phyloP scores from a whole-genome alignment of 2,113 vertebrate species.

The Glaucomys volans region DNA sequence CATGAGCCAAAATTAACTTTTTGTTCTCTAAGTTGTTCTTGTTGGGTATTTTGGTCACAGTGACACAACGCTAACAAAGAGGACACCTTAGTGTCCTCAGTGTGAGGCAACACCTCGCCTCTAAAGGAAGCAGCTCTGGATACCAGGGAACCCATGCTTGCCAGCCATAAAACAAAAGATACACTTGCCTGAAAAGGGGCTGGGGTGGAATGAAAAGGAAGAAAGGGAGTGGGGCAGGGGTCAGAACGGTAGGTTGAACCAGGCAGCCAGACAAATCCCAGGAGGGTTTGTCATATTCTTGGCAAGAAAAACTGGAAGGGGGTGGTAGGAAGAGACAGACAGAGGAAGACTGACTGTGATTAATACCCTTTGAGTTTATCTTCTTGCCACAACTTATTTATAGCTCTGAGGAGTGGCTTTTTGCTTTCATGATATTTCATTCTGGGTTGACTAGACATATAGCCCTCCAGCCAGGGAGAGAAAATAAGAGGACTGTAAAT shows the following conservation, averaged over 20 bases:
- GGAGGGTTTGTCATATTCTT: not conserved
- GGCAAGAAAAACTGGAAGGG: not conserved
- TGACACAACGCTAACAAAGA: not conserved
- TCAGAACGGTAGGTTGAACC: not conserved
- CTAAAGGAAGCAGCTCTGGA: not conserved
- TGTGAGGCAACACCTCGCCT: not conserved
- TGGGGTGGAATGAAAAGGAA: not conserved
- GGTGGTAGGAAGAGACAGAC: not conserved
- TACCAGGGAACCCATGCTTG: not conserved
- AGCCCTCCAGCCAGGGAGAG: not conserved
- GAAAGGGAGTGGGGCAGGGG: not conserved
- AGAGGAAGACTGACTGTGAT: not conserved
- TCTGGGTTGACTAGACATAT: conserved; percentile 29
- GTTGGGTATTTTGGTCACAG: too few relatives aligned
- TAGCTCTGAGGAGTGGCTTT: conserved; percentile 28
- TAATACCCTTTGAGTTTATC: not conserved
- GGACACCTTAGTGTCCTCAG: not conserved
- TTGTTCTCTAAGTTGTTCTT: too few relatives aligned
- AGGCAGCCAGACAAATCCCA: not conserved
- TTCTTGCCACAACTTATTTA: conserved; percentile 54
- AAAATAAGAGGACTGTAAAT: not conserved
- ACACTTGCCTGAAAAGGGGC: not conserved
- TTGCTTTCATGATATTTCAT: conserved; percentile 55
- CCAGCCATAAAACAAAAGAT: not conserved
- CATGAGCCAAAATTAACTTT: too few relatives aligned